A percentile compares a stretch with the other conserved stretches of the same genome.
Conservation (phyloP, 2,888 invertebrate genomes). For the Pristionchus maxplancki region DNA sequence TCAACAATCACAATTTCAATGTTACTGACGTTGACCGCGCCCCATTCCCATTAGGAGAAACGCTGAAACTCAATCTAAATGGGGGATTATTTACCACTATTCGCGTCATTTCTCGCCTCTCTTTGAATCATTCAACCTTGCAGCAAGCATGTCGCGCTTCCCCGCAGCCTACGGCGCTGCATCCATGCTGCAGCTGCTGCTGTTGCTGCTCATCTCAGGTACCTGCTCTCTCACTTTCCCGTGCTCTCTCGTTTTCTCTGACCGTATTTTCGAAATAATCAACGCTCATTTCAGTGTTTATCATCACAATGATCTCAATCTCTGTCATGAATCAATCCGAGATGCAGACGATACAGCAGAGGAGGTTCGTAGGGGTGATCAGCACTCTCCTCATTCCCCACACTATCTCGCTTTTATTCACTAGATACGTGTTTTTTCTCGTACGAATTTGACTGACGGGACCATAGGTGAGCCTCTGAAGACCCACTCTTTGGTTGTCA, state of each 20-base stretch:
- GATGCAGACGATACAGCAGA: not conserved
- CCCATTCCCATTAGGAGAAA: not conserved
- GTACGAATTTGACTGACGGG: no score
- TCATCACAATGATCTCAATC: constrained; percentile 36
- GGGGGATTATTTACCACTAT: not conserved
- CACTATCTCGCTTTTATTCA: not conserved
- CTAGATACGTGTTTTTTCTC: no score
- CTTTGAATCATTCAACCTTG: not conserved
- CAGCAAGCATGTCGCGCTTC: not conserved
- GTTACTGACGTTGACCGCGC: not conserved
- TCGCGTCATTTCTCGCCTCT: not conserved
- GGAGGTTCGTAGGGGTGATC: not conserved
- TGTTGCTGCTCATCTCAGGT: not conserved
- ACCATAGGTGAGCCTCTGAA: no score
- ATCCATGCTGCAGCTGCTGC: constrained; percentile 38
- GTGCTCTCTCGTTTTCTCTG: not conserved
- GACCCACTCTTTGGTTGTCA: not conserved
- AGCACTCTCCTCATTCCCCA: not conserved
- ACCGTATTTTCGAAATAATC: not conserved
- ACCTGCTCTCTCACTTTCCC: not conserved
- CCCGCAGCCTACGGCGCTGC: constrained; percentile 1
- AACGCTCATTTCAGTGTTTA: not conserved
- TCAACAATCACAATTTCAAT: no score
- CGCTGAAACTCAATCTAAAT: not conserved
- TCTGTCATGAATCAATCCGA: constrained; percentile 12